Conservation (phyloP, 2,888 invertebrate genomes). For the Odontomyia ornata region DNA sequence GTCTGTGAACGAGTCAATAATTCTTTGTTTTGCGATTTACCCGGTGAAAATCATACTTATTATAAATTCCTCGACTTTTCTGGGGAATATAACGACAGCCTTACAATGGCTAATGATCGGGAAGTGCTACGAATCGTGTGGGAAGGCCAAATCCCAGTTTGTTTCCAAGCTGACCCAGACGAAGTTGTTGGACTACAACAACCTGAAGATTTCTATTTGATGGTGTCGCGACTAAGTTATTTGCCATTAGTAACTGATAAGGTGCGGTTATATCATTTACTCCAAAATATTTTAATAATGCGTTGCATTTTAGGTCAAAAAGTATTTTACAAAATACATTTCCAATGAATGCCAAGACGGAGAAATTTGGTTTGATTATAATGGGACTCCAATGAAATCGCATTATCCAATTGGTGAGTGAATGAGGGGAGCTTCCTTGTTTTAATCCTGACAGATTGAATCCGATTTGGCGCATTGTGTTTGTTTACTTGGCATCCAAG, state of each 20-base stretch:
- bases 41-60: background rate
- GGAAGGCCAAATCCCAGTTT: constrained; percentile 94
- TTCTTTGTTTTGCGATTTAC: no score
- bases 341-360: constrained; percentile 82
- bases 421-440: background rate
- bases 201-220: constrained; percentile 93
- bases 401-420: constrained; percentile 74
- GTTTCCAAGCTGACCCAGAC: constrained; percentile 87
- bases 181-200: constrained; percentile 89
- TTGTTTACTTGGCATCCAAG: background rate
- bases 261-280: constrained; percentile 67
- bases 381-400: constrained; percentile 91
- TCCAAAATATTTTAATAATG: constrained; percentile 32
- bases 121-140: constrained; percentile 94
- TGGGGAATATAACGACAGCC: background rate
- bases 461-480: background rate
- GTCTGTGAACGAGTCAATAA: background rate
- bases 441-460: background rate
- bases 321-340: constrained; percentile 86
- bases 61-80: background rate
- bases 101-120: constrained; percentile 89
- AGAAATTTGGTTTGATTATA: constrained; percentile 95
- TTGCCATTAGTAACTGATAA: constrained; percentile 95
- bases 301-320: constrained; percentile 72
- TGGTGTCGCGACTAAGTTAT: constrained; percentile 93